Conservation (phyloP, 2,797 vertebrate species). For the Enteromius anoplus region DNA sequence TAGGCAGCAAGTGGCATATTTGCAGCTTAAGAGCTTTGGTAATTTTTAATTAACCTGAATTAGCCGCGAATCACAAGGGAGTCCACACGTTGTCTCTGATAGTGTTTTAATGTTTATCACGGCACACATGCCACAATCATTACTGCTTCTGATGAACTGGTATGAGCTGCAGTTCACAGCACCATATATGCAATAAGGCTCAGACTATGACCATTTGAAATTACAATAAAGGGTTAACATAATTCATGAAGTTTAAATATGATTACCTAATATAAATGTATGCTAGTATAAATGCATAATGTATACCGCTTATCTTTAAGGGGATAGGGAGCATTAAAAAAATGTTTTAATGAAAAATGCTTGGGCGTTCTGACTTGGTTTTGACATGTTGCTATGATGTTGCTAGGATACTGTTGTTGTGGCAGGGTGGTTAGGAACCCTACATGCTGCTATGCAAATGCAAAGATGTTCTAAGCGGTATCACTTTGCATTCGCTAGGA, state of each 20-base stretch:
- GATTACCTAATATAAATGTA: too few species aligned
- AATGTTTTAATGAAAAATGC: too few species aligned
- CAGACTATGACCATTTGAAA: background rate
- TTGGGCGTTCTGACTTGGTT: background rate
- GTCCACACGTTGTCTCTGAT: background rate
- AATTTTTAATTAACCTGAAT: conserved; percentile 38
- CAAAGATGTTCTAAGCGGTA: background rate
- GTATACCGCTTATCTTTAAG: background rate
- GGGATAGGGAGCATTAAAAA: too few species aligned
- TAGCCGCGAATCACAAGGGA: background rate
- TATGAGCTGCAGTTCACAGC: background rate
- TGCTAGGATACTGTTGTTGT: background rate
- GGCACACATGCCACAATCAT: background rate
- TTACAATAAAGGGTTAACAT: background rate
- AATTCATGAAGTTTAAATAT: background rate
- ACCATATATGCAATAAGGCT: background rate
- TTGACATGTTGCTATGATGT: background rate
- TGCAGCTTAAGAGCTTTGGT: conserved; percentile 41
- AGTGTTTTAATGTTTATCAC: conserved; percentile 37
- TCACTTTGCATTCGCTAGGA: background rate
- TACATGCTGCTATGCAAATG: background rate
- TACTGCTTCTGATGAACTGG: background rate
- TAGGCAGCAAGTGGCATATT: conserved; percentile 3
- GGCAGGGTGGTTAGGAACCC: too few species aligned
- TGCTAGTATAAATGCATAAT: background rate